These are phyloP conservation scores for Thunnus thynnus DNA, from an alignment of 2,113 vertebrate species.

Conservation along the genomic window DNA sequence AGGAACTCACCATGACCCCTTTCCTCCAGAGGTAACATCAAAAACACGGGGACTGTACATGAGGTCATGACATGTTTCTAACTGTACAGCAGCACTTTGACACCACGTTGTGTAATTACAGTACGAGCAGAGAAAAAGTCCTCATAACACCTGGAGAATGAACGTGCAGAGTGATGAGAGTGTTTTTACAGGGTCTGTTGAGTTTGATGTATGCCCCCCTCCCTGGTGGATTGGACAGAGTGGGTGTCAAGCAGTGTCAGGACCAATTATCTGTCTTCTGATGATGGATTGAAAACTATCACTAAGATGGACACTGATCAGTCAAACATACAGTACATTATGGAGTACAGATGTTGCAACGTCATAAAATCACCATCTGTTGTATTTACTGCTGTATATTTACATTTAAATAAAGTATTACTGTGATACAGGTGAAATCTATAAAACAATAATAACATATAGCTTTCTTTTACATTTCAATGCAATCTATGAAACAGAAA, in stretches of 20 bases:
- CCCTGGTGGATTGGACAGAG: constrained; percentile 16
- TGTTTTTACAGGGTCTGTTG: constrained; percentile 48
- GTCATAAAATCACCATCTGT: constrained; percentile 1
- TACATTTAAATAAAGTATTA: neutral
- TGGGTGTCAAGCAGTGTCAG: constrained; percentile 33
- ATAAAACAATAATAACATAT: neutral
- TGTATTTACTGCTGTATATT: neutral
- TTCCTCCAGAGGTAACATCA: constrained; percentile 21
- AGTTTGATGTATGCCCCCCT: constrained; percentile 49
- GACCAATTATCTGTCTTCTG: constrained; percentile 43
- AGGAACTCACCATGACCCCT: constrained; percentile 57
- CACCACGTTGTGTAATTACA: constrained; percentile 40
- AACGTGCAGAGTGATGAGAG: constrained; percentile 1
- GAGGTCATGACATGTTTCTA: constrained; percentile 52
- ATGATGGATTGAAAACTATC: constrained; percentile 3
- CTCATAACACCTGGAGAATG: constrained; percentile 31
- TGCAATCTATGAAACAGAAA: no score
- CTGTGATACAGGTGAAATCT: neutral
- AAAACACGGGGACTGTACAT: constrained; percentile 38
- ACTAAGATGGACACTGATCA: neutral
- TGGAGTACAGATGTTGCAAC: neutral
- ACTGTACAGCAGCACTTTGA: constrained; percentile 39
- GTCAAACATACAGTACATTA: neutral
- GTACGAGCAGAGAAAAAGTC: constrained; percentile 9
- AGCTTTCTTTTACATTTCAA: no score